Evolutionary conservation across 2,888 invertebrate genomes (phyloP).

Genomic region (Tortrix viridana): DNA sequence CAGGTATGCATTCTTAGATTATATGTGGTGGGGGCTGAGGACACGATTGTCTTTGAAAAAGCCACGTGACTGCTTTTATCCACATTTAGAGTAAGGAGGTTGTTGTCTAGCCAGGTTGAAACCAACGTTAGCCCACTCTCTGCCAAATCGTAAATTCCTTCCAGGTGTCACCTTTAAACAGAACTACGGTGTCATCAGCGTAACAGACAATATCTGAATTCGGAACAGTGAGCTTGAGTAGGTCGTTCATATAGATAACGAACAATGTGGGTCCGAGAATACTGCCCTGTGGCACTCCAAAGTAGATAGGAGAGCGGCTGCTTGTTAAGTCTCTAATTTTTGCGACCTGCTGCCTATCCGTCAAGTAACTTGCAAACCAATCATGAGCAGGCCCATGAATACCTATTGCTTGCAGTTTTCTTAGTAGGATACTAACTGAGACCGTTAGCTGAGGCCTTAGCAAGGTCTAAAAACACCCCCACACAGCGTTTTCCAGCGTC

Average conservation of each 20-base stretch:
- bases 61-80: neutral
- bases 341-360: neutral
- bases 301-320: neutral
- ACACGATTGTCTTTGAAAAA: neutral
- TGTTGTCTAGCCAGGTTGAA: neutral
- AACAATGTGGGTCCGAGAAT: neutral
- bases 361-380: neutral
- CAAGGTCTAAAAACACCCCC: neutral
- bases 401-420: neutral
- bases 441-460: neutral
- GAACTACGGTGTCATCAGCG: neutral
- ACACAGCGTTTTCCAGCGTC: neutral
- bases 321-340: neutral
- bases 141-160: too few relatives aligned
- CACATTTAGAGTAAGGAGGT: neutral
- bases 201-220: neutral
- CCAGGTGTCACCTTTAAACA: too few relatives aligned
- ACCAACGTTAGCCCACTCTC: neutral
- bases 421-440: neutral
- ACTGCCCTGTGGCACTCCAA: neutral
- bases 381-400: neutral
- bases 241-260: neutral
- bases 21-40: neutral
- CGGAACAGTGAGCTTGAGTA: neutral
- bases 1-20: neutral